Base-by-base conservation (phyloP, 30 jellyfish, hydroid and myxozoan species). In the Turritopsis dohrnii region DNA sequence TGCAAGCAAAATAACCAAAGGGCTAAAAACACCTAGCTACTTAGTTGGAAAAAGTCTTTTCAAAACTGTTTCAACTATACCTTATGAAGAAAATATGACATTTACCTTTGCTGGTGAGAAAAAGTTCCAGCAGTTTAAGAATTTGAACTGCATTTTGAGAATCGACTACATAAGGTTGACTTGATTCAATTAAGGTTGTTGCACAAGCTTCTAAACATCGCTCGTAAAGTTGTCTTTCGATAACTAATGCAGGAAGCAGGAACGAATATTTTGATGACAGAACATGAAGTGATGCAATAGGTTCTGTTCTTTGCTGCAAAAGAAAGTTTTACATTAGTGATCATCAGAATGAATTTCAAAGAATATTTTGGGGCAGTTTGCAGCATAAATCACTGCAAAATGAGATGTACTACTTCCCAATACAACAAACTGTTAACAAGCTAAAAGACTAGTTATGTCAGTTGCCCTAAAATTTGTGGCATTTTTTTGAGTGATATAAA, bases 121-220 rank as follows among this genome's bases (percentile, higher is more conserved):
- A 93, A 65, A 85, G 96, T 74, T 93, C 94, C 52, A 93, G 96
- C 0, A 93, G 87, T 75, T 82, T 88, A 22, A 93, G 83, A 21
- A 88, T 89, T 72, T 93, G 96, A 13, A 87, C 95, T 5, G 98
- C 94, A 65, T 93, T 93, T 82, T 89, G 96, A 27, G 94, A 82
- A 65, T 88, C 96, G 19, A 88, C 95, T 20, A 95, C 96, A 92
- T 86, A 88, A 8, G 96, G 96, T 81, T 88, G 98, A 7, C 79
- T 85, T n/a, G 96, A 88, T 53, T 84, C 92, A 19, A 60, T 76
- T 28, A 93, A 53, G 5, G 96, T 95, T 13, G 53, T 53, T 19
- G 90, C 54, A 26, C 94, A 71, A 5, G 96, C 91, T 53, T 83
- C 83, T 21, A 93, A 65, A 75, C 96, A 84, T 75, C 72, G 83